Base-by-base conservation (phyloP, 1,140 invertebrate genomes). In the Apis cerana region DNA sequence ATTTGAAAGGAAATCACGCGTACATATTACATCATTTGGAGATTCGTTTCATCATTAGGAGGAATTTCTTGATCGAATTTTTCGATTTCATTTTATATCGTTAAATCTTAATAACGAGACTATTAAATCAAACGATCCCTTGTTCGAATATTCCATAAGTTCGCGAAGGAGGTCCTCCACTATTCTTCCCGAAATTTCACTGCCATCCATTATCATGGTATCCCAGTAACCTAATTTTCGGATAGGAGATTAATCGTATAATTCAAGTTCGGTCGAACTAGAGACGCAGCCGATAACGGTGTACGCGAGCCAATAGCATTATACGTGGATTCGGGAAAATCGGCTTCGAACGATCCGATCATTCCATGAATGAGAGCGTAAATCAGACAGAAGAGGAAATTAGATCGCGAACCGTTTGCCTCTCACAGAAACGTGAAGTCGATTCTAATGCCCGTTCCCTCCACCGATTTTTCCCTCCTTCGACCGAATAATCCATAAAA, bases 171-270 rank as follows among this genome's bases (percentile, higher is more conserved):
- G 17, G 17, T 33, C 33, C 21, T 9, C n/a, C 74, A 56, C 82
- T 78, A 84, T 78, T 81, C 85, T 84, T 87, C 74, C 19, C n/a
- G 48, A n/a, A 87, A 83, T 74, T 83, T 75, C 68, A 15, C 67
- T 27, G 48, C 61, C 65, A 80, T 83, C 54, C 65, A 75, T 75
- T 76, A 75, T 61, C 27, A 88, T 85, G 82, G 76, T 72, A 85
- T 59, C 87, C 68, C 71, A 80, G 62, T 88, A 88, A 88, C 86
- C 87, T 88, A 88, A 88, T 88, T 88, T 85, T 83, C 67, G 4
- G 61, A 23, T 80, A 78, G 85, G 74, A 88, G 86, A 88, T 88
- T 88, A 88, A 88, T 88, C 86, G 83, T 74, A 85, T 88, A 85
- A 88, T 88, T 88, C 80, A 88, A 68, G 71, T 64, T 58, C 70